A percentile compares a stretch with the other conserved stretches of the same genome.
These are phyloP conservation scores for Forbesichthys papilliferus DNA, from an alignment of 2,113 vertebrate species.

Conservation along the genomic window DNA sequence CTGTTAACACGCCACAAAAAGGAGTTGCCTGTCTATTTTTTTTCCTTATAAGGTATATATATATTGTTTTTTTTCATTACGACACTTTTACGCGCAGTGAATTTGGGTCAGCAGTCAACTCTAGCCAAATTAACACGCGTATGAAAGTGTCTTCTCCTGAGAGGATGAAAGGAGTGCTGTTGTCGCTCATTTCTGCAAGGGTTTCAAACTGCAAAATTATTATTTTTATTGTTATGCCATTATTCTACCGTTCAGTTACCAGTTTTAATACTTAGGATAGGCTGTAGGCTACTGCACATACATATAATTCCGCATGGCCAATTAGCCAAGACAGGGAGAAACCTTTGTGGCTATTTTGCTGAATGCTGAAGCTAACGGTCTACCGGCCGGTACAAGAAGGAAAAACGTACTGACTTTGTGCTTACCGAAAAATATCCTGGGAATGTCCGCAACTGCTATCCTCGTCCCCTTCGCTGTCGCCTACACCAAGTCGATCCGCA, in stretches of 20 bases:
- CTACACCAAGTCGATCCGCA: constrained; percentile 63
- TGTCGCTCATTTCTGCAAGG: constrained; percentile 15
- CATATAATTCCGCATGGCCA: no score
- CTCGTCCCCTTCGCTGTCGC: constrained; percentile 39
- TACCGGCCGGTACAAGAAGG: neutral
- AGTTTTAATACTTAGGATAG: no score
- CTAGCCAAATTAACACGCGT: constrained; percentile 21
- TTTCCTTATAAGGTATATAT: constrained; percentile 5
- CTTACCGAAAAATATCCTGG: constrained; percentile 63
- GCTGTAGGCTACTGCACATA: no score
- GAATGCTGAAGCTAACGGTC: no score
- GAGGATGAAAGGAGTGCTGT: constrained; percentile 16
- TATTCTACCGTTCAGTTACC: no score
- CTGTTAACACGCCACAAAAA: neutral
- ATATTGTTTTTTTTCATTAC: constrained; percentile 27
- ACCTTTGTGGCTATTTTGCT: no score
- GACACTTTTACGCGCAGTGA: constrained; percentile 57
- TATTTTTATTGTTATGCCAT: no score
- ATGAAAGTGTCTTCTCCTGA: neutral
- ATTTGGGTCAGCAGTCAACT: constrained; percentile 57
- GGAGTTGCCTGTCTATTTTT: neutral
- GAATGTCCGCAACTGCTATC: constrained; percentile 51
- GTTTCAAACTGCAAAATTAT: neutral
- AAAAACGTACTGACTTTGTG: constrained; percentile 31
- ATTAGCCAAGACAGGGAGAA: no score